Evolutionary conservation across 2,888 invertebrate genomes (phyloP).

Genomic region (Agrypnus murinus): DNA sequence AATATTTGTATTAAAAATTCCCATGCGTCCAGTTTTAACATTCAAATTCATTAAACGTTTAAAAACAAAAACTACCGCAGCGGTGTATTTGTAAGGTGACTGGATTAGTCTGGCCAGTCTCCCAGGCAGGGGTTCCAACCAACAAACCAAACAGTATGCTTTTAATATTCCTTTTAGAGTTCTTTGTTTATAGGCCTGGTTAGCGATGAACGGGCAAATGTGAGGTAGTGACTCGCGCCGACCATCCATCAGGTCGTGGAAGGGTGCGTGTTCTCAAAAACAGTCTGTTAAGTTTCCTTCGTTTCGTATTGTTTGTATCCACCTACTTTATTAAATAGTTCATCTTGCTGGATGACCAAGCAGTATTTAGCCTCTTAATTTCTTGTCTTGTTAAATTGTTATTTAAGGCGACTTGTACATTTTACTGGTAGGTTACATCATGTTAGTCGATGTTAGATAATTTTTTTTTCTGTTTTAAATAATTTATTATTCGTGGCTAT

Average conservation of each 20-base stretch:
- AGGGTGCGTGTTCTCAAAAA: constrained; percentile 35
- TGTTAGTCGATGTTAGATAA: constrained; percentile 13
- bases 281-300: constrained; percentile 2
- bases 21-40: too few relatives aligned
- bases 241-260: constrained; percentile 32
- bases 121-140: constrained; percentile 57
- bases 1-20: too few relatives aligned
- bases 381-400: constrained; percentile 29
- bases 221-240: constrained; percentile 43
- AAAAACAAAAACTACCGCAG: not conserved
- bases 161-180: constrained; percentile 57
- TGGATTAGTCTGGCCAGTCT: constrained; percentile 52
- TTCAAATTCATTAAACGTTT: too few relatives aligned
- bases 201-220: constrained; percentile 57
- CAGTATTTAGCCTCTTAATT: constrained; percentile 25
- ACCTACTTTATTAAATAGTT: constrained; percentile 26
- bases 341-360: constrained; percentile 23
- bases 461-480: constrained; percentile 3
- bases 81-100: constrained; percentile 47
- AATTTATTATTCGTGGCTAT: constrained; percentile 31
- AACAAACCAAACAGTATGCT: constrained; percentile 61
- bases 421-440: constrained; percentile 6
- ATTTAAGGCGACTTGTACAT: not conserved
- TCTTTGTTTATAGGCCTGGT: constrained; percentile 61
- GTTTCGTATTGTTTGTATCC: not conserved